A percentile compares a stretch with the other conserved stretches of the same genome.
phyloP scores from a whole-genome alignment of 2,113 vertebrate genomes.

The Onychostruthus taczanowskii region DNA sequence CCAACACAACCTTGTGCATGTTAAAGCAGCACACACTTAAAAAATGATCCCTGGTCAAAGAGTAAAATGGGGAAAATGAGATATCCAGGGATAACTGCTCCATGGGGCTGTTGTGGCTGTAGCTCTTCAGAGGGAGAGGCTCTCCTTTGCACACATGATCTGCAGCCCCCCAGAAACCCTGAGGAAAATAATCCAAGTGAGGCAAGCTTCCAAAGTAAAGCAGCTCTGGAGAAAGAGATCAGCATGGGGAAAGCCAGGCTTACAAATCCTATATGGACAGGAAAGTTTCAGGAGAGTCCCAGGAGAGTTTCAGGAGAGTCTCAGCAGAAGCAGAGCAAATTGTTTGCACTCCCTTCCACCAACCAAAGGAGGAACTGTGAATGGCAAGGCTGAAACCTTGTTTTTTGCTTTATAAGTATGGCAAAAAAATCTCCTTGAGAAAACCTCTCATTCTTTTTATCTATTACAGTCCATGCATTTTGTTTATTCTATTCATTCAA shows the following conservation, averaged over 20 bases:
- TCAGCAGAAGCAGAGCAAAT: fast-evolving
- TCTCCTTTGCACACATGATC: neutral
- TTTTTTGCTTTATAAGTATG: fast-evolving
- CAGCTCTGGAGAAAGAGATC: neutral
- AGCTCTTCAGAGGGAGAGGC: neutral
- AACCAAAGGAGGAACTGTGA: neutral
- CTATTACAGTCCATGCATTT: fast-evolving
- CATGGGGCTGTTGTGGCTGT: neutral
- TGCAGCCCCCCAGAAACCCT: neutral
- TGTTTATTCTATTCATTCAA: neutral
- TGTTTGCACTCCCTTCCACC: neutral
- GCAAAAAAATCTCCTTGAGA: neutral
- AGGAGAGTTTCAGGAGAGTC: neutral
- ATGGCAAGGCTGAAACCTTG: neutral
- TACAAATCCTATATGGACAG: neutral
- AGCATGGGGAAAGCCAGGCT: fast-evolving
- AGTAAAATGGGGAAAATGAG: fast-evolving
- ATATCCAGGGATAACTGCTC: fast-evolving
- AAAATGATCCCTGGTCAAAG: neutral
- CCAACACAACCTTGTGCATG: neutral
- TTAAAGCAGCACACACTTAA: neutral
- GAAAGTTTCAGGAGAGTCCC: fast-evolving
- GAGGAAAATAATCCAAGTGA: neutral
- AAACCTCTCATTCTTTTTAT: fast-evolving
- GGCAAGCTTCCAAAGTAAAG: neutral